Base-by-base conservation (phyloP, 2,113 vertebrate genomes). In the Clarias magur region DNA sequence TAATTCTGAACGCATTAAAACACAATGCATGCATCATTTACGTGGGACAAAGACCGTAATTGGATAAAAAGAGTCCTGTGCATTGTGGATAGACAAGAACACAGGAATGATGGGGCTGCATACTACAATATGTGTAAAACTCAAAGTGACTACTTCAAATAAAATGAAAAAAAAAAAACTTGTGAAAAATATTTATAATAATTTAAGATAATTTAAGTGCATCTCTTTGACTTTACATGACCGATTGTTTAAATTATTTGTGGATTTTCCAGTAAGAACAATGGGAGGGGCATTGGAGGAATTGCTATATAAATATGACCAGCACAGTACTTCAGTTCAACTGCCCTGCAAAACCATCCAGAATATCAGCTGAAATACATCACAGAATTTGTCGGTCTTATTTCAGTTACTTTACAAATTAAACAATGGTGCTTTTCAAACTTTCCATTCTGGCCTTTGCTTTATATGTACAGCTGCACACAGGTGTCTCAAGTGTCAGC, bases 371-470 rank as follows among this genome's bases (percentile, higher is more conserved):
- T 23, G 15, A 82, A 30, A 83, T 42, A 76, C 78, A 3, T 63
- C 12, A 21, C 19, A 78, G 42, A 3, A 23, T 48, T 25, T 16
- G 12, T 54, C 3, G 4, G 13, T 53, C 53, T 38, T 27, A 63
- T n/a, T 34, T 8, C 17, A n/a, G 30, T 60, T 53, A n/a, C 10
- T 48, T 48, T 62, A 53, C 4, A 6, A 78, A 79, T 27, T 68
- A 57, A 1, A 70, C 25, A 78, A 95, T 95, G 93, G 94, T 94
- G 63, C 67, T 91, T 30, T 59, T 92, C 68, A 95, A 92, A 91
- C 89, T 93, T 3, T 86, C 25, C 1, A 84, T 94, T 89, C 27
- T 95, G 85, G 27, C 93, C 73, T 80, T 92, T 53, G 80, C 90
- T 19, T 76, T 94, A 72, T 88, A 93, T 59, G 86, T 91, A 57